phyloP scores from a whole-genome alignment of 2,888 invertebrate genomes.

The Tuberolachnus salignus region DNA sequence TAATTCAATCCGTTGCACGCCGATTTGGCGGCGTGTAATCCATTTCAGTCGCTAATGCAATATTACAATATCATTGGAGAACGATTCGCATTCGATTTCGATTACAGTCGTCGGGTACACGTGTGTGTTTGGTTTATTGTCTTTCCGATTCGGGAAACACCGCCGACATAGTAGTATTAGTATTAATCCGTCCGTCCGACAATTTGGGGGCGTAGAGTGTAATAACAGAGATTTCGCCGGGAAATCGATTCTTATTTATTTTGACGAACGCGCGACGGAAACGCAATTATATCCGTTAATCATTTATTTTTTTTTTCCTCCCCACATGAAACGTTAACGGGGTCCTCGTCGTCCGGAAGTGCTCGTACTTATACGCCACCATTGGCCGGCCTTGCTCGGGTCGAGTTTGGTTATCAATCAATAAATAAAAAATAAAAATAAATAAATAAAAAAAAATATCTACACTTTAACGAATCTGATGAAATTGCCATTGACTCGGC shows the following conservation, averaged over 20 bases:
- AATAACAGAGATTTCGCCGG: background rate
- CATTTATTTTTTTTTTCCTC: conserved; percentile 13
- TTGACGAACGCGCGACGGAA: background rate
- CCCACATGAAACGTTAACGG: background rate
- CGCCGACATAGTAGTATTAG: background rate
- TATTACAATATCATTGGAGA: too few relatives aligned
- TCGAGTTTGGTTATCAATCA: too few relatives aligned
- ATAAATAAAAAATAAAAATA: too few relatives aligned
- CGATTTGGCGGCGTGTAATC: background rate
- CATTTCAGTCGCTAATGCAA: background rate
- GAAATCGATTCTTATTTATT: background rate
- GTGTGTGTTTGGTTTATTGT: background rate
- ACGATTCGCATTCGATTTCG: background rate
- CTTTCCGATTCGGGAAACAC: background rate
- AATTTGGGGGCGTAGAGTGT: background rate
- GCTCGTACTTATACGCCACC: conserved; percentile 2
- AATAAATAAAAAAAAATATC: too few relatives aligned
- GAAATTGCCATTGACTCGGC: too few relatives aligned
- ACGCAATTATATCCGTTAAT: conserved; percentile 1
- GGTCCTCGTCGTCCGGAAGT: conserved; percentile 7
- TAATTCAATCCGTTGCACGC: background rate
- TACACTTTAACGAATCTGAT: too few relatives aligned
- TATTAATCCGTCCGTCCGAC: background rate
- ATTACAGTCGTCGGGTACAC: background rate
- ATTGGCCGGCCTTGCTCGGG: too few relatives aligned